phyloP scores from a whole-genome alignment of 2,888 invertebrate genomes.

The Scrobipalpa atriplicella region DNA sequence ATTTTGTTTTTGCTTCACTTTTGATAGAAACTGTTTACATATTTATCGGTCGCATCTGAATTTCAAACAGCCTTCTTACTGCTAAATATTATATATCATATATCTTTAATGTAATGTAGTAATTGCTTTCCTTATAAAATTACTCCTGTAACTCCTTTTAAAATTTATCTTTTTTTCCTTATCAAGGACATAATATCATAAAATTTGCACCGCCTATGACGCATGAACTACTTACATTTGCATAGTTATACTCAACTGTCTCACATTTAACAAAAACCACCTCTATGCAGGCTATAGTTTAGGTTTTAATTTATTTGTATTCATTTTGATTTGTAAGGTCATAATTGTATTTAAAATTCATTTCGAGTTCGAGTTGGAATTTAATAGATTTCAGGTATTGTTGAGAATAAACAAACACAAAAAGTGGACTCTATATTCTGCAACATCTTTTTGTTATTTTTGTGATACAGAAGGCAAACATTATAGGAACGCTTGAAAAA shows the following conservation, averaged over 20 bases:
- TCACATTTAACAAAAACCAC: background rate
- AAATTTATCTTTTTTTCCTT: background rate
- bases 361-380: background rate
- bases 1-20: background rate
- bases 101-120: too few relatives aligned
- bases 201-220: background rate
- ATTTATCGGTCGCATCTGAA: too few relatives aligned
- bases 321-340: too few relatives aligned
- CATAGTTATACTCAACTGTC: background rate
- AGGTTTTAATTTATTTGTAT: background rate
- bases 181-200: background rate
- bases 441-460: background rate
- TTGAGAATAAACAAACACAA: background rate
- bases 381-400: background rate
- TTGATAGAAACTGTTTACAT: too few relatives aligned
- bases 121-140: background rate
- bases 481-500: background rate
- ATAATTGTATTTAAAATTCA: background rate
- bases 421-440: background rate
- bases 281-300: background rate
- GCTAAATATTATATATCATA: too few relatives aligned
- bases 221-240: background rate
- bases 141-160: background rate
- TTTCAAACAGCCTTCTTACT: background rate
- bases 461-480: background rate